Percentiles rank a stretch among this genome's conserved stretches.
These are phyloP conservation scores for Cephus runcator DNA, from an alignment of 2,888 invertebrate genomes.

Conservation along the genomic window DNA sequence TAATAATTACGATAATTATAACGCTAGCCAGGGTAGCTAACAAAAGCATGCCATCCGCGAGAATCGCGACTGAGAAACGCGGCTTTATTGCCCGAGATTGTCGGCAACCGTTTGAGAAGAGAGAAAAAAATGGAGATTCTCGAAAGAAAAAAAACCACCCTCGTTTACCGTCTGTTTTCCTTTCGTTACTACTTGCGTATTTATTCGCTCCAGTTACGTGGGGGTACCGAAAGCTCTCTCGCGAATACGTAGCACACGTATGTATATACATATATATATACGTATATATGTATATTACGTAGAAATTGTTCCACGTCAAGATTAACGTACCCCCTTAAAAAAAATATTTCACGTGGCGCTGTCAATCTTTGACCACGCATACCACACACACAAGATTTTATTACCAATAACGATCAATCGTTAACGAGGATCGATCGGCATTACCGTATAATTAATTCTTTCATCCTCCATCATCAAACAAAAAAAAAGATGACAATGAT, in stretches of 20 bases:
- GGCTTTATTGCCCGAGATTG: neutral
- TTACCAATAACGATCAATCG: neutral
- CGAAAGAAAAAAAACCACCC: neutral
- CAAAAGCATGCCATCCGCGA: neutral
- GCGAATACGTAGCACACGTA: neutral
- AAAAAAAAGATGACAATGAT: neutral
- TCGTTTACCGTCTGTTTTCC: neutral
- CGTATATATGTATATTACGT: neutral
- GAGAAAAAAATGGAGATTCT: neutral
- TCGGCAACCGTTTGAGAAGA: neutral
- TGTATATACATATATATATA: neutral
- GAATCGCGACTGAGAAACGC: neutral
- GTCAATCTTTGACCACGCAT: neutral
- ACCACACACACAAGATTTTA: neutral
- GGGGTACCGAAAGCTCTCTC: neutral
- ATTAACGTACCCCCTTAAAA: neutral
- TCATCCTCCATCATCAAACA: neutral
- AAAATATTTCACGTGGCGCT: neutral
- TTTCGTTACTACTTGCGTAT: neutral
- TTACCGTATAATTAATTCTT: neutral
- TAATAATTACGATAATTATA: neutral
- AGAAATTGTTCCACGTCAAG: neutral
- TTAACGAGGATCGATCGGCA: neutral
- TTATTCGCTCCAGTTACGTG: neutral
- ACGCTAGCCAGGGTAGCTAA: neutral